phyloP scores from a whole-genome alignment of 2,113 vertebrate genomes.

The Serinus canaria region DNA sequence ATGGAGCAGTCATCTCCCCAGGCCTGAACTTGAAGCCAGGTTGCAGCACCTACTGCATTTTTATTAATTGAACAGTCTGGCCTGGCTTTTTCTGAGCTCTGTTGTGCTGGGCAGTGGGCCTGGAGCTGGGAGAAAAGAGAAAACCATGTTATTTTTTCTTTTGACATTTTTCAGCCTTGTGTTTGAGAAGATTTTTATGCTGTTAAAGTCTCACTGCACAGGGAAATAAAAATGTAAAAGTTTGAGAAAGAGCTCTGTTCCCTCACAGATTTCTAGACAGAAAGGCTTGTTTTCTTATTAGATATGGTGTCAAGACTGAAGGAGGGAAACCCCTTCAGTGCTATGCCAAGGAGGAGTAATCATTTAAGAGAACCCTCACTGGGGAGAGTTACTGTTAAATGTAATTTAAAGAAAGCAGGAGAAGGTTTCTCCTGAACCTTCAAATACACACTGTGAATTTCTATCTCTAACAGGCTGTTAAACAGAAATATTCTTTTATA shows the following conservation, averaged over 20 bases:
- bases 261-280: background rate
- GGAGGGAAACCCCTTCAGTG: background rate
- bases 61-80: background rate
- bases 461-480: background rate
- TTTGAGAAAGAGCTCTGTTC: background rate
- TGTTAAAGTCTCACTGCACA: background rate
- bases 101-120: background rate
- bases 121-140: background rate
- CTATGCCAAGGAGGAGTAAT: background rate
- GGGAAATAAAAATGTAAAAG: constrained; percentile 16
- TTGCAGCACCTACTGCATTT: background rate
- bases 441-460: constrained; percentile 7
- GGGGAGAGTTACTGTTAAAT: background rate
- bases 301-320: background rate
- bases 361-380: background rate
- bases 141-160: background rate
- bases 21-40: background rate
- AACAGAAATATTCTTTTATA: background rate
- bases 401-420: background rate
- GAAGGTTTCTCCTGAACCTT: background rate
- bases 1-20: background rate
- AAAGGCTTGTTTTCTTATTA: background rate
- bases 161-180: background rate
- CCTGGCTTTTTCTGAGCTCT: background rate
- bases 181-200: constrained; percentile 2